Base-by-base conservation (phyloP, 2,113 vertebrate genomes). In the Nothobranchius furzeri region DNA sequence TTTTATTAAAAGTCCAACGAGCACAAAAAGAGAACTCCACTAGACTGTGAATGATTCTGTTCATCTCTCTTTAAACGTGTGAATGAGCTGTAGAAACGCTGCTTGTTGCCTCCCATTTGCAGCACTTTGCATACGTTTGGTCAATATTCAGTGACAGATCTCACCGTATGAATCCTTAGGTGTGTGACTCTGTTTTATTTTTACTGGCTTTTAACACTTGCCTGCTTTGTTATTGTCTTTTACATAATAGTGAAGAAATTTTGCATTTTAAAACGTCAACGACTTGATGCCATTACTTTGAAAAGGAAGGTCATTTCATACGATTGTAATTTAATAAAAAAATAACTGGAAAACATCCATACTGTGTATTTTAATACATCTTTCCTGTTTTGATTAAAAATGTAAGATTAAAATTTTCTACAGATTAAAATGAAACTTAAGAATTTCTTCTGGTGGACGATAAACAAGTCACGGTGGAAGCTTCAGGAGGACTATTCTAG, bases 321-420 rank as follows among this genome's bases (percentile, higher is more conserved):
- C 73, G 48, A 86, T 81, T 81, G 70, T 88, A 85, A 88, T 90
- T 91, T 90, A 90, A 91, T 87, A 83, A 89, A 83, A 79, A 60
- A 52, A 51, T 50, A 66, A 53, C 62, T 45, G 53, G 11, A 76
- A 66, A 68, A 70, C 10, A 24, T 49, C 2, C 13, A 10, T 48
- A 35, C 45, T 25, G 25, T 25, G 12, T 57, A 17, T 11, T 25
- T 47, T 45, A 60, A 10, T 43, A 65, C 47, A 48, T 49, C 0
- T 25, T 45, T 20, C 14, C 4, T 42, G n/a, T 17, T 13, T 57
- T 6, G 4, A 55, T 7, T 13, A 35, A 2, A 24, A 46, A 64
- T 56, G 35, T 56, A 65, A n/a, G 58, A 59, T 25, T 8, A 35
- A 7, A 54, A 0, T 56, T 50, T 58, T 2, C 2, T 47, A 48